A percentile compares a stretch with the other conserved stretches of the same genome.
Conservation (phyloP, 1,140 invertebrate genomes). For the Pinna nobilis region DNA sequence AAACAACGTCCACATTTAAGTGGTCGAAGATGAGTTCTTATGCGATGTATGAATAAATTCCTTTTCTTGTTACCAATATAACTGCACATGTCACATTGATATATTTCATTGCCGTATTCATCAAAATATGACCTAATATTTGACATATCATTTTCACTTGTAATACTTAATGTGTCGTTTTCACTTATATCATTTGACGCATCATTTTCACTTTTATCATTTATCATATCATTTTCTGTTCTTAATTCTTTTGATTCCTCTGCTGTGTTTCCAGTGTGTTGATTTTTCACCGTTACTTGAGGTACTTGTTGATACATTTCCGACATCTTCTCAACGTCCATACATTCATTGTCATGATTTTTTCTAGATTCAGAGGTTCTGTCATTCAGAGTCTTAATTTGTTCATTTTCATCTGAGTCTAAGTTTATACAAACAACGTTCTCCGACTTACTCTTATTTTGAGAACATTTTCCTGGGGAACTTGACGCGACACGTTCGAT, state of each 20-base stretch:
- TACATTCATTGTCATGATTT: too few species aligned
- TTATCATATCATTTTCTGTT: too few species aligned
- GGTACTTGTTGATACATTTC: too few species aligned
- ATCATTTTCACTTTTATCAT: too few species aligned
- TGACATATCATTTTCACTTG: not conserved
- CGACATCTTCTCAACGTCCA: too few species aligned
- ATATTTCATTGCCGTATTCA: not conserved
- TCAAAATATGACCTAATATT: not conserved
- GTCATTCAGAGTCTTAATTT: not conserved
- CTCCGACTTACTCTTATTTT: not conserved
- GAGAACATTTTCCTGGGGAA: not conserved
- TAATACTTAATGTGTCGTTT: too few species aligned
- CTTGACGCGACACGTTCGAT: not conserved
- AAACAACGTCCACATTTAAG: slow-evolving; percentile 19
- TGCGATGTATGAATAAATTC: slow-evolving; percentile 13
- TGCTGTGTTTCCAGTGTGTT: slow-evolving; percentile 1
- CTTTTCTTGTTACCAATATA: slow-evolving; percentile 6
- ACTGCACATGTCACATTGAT: slow-evolving; percentile 9
- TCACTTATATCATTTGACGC: too few species aligned
- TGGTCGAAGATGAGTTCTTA: slow-evolving; percentile 20
- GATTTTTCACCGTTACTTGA: not conserved
- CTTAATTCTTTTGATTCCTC: not conserved
- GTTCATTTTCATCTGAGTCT: not conserved
- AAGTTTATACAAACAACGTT: not conserved
- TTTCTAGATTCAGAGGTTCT: too few species aligned